Percentiles rank a stretch among this genome's conserved stretches.
These are phyloP conservation scores for Sabatieria punctata DNA, from an alignment of 2,888 invertebrate genomes.

Conservation along the genomic window DNA sequence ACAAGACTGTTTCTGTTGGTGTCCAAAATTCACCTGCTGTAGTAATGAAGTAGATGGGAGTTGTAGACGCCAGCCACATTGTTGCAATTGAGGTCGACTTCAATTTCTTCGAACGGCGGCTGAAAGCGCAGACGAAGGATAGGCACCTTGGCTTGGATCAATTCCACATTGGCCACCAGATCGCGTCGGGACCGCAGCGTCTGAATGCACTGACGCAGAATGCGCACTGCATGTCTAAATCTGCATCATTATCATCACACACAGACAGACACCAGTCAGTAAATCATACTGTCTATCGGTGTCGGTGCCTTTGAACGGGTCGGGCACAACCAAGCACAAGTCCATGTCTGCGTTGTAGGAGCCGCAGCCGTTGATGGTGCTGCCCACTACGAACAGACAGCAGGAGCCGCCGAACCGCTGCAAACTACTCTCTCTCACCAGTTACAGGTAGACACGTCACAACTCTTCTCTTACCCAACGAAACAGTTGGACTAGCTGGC, in stretches of 20 bases:
- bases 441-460: too few relatives aligned
- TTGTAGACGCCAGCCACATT: slow-evolving; percentile 29
- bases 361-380: slow-evolving; percentile 28
- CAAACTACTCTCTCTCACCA: too few relatives aligned
- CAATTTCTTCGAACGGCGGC: slow-evolving; percentile 10
- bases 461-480: too few relatives aligned
- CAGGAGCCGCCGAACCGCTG: neutral
- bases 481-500: too few relatives aligned
- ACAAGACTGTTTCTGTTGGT: neutral
- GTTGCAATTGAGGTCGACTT: slow-evolving; percentile 28
- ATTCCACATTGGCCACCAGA: neutral
- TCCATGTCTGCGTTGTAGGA: slow-evolving; percentile 27
- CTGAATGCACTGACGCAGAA: neutral
- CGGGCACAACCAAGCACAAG: slow-evolving; percentile 16
- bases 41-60: slow-evolving; percentile 27
- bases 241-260: too few relatives aligned
- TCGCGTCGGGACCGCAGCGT: neutral
- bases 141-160: slow-evolving; percentile 18
- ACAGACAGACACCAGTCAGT: neutral
- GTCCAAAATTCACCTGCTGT: slow-evolving; percentile 16
- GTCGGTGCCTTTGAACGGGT: neutral
- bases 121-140: slow-evolving; percentile 18
- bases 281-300: slow-evolving; percentile 6
- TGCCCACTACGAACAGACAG: slow-evolving; percentile 15
- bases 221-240: too few relatives aligned